These are phyloP conservation scores for Passerculus sandwichensis DNA, from an alignment of 2,797 vertebrate genomes.

Conservation along the genomic window DNA sequence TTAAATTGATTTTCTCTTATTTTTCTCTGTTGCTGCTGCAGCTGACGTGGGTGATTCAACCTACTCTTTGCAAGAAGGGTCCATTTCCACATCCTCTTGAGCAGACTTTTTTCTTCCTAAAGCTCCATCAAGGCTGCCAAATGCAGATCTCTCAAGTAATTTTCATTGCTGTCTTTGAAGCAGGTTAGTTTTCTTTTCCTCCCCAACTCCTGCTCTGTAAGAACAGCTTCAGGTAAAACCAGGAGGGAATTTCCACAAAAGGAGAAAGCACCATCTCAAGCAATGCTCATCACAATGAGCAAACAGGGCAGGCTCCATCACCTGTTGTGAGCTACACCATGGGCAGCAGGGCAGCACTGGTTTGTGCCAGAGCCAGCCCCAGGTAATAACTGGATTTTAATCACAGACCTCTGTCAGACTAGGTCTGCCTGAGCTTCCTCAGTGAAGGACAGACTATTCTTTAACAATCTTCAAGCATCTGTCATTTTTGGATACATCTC, in stretches of 20 bases:
- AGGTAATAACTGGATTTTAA: neutral
- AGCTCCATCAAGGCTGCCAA: neutral
- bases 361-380: rapidly evolving
- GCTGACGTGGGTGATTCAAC: neutral
- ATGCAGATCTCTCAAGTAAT: neutral
- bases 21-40: neutral
- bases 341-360: neutral
- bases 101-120: neutral
- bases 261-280: rapidly evolving
- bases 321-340: rapidly evolving
- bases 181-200: neutral
- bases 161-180: neutral
- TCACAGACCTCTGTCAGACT: neutral
- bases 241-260: rapidly evolving
- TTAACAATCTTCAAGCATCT: neutral
- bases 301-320: neutral
- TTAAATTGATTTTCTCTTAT: constrained; percentile 53
- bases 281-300: neutral
- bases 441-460: neutral
- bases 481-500: neutral
- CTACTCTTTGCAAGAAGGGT: neutral
- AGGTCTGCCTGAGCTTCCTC: neutral
- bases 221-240: neutral
- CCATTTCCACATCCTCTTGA: constrained; percentile 21
- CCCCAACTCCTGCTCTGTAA: neutral